Percentiles rank a stretch among this genome's conserved stretches.
Evolutionary conservation across 2,113 vertebrate species (phyloP).

Genomic region (Serinus canaria): DNA sequence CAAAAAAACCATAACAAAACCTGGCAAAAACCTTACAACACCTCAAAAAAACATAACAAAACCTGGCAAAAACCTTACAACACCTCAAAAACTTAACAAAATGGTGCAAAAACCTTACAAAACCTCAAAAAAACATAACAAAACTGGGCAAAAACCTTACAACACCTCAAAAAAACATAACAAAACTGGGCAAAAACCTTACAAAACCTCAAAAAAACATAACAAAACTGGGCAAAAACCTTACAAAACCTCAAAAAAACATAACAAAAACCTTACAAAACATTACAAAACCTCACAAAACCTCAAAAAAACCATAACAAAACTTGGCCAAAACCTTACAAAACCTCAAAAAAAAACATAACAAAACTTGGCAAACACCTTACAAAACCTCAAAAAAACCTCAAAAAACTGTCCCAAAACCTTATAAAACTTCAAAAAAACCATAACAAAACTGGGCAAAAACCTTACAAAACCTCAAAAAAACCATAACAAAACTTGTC

Average conservation of each 20-base stretch:
- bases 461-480: too few species aligned
- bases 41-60: neutral
- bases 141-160: rapidly evolving
- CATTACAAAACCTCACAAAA: too few species aligned
- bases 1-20: too few species aligned
- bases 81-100: neutral
- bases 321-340: neutral
- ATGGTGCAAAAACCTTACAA: rapidly evolving
- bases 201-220: neutral
- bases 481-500: neutral
- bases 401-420: neutral
- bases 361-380: too few species aligned
- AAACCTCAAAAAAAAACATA: neutral
- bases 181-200: neutral
- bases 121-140: neutral
- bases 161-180: too few species aligned
- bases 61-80: too few species aligned
- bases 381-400: too few species aligned
- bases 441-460: too few species aligned
- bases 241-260: too few species aligned
- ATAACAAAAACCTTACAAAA: too few species aligned
- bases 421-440: neutral
- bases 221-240: too few species aligned
- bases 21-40: too few species aligned
- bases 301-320: neutral